phyloP scores from a whole-genome alignment of 2,113 vertebrate species.

The pig (Sus scrofa) region DNA sequence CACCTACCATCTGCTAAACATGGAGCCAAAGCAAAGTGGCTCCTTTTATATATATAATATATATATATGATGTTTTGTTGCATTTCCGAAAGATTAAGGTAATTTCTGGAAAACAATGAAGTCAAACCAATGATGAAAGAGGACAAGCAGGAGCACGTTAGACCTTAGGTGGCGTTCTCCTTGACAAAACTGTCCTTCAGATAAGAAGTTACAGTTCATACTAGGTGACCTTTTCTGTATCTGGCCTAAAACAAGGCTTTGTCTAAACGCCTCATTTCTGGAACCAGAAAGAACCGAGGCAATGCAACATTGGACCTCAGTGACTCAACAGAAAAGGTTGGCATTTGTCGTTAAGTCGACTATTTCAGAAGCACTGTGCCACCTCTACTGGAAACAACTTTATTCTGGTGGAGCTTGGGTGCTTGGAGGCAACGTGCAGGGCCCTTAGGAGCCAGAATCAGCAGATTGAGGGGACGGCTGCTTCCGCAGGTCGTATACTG shows the following conservation, averaged over 20 bases:
- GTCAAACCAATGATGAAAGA: slow-evolving; percentile 37
- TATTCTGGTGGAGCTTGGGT: slow-evolving; percentile 56
- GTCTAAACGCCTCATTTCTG: slow-evolving; percentile 67
- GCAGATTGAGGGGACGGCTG: slow-evolving; percentile 21
- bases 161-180: slow-evolving; percentile 62
- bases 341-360: not conserved
- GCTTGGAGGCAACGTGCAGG: slow-evolving; percentile 70
- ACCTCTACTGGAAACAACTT: slow-evolving; percentile 57
- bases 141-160: slow-evolving; percentile 55
- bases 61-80: slow-evolving; percentile 43
- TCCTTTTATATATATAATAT: not conserved
- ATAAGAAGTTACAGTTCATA: slow-evolving; percentile 42
- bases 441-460: slow-evolving; percentile 24
- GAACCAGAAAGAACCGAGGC: slow-evolving; percentile 13
- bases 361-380: slow-evolving; percentile 52
- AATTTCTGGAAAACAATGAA: slow-evolving; percentile 56
- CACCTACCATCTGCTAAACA: slow-evolving; percentile 31
- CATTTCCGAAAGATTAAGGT: slow-evolving; percentile 51
- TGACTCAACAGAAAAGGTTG: slow-evolving; percentile 28
- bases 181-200: not conserved
- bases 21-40: slow-evolving; percentile 53
- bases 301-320: slow-evolving; percentile 31
- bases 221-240: not conserved
- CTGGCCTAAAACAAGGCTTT: slow-evolving; percentile 44
- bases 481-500: slow-evolving; percentile 16